Evolutionary conservation across 2,797 vertebrate species (phyloP).

Genomic region (Echeneis naucrates): DNA sequence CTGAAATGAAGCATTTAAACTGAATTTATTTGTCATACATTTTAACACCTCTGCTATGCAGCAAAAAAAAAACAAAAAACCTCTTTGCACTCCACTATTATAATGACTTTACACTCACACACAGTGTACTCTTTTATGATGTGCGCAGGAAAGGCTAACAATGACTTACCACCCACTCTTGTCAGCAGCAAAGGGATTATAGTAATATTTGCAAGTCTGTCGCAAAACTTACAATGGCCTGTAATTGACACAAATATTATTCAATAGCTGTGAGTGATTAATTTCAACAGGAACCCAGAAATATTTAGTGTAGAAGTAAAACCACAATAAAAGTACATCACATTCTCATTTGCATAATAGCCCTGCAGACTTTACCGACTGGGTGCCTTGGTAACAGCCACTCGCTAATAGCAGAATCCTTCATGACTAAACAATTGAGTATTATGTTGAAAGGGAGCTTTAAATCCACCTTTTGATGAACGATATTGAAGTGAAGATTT

Average conservation of each 20-base stretch:
- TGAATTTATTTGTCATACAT: not conserved
- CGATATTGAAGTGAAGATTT: not conserved
- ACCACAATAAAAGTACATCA: not conserved
- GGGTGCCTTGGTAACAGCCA: constrained; percentile 24
- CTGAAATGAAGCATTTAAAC: not conserved
- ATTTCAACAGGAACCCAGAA: constrained; percentile 8
- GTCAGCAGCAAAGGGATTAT: constrained; percentile 25
- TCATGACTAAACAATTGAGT: constrained; percentile 12
- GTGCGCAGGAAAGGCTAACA: constrained; percentile 6
- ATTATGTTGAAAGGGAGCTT: constrained; percentile 1
- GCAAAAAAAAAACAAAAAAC: no score
- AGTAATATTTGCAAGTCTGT: not conserved
- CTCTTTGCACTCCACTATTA: no score
- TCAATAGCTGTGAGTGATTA: constrained; percentile 20
- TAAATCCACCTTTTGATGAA: constrained; percentile 16
- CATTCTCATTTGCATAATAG: constrained; percentile 48
- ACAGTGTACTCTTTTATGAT: not conserved
- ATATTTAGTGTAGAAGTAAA: constrained; percentile 1
- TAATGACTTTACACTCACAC: not conserved
- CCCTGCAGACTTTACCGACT: constrained; percentile 7
- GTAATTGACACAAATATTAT: constrained; percentile 20
- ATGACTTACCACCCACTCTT: not conserved
- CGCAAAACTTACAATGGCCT: not conserved
- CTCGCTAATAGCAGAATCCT: constrained; percentile 15
- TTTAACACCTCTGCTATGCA: not conserved